Evolutionary conservation across 2,113 vertebrate species (phyloP), one percentile per base, ranked within the genome.

Genomic region (Hystrix cristata): DNA sequence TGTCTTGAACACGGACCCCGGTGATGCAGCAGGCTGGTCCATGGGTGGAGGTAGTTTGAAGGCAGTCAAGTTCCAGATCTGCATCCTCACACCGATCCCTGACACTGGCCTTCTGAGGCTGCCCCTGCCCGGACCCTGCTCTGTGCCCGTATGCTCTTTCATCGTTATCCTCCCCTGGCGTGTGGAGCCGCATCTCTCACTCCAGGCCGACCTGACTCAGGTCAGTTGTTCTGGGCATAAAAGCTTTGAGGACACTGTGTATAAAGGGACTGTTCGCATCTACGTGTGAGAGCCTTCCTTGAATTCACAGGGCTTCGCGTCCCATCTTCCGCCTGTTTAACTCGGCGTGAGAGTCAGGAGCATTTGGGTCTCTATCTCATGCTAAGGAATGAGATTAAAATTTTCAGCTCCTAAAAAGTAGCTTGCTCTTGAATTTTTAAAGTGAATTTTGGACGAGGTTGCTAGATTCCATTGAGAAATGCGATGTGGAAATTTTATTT

Each of bases 401-500:
- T 87, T 83, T 94, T 87, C 48, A 79, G 38, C 15, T 79, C 55
- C 92, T 57, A 69, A 96, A 69, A 96, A 72, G 57, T 19, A 87
- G 48, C 16, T 88, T 76, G 69, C 64, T 53, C 23, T 87, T 95
- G 59, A 92, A 76, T 94, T 80, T 92, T 95, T 29, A 80, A 95
- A 97, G 64, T 83, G 48, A 90, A 55, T 84, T 71, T 76, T 81
- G 27, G 72, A 10, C 92, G 48, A 34, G 80, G 82, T 87, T 84
- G 51, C n/a, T 80, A 92, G 85, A n/a, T 72, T 76, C 57, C 62
- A 18, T 93, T 92, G 79, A 81, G 84, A 94, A 95, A 87, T 48
- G 15, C 16, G 69, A 93, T 86, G 38, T 71, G 59, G 79, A 90
- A 67, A 46, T 82, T 96, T 91, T 95, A 89, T 95, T 97, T 95